A percentile compares a stretch with the other conserved stretches of the same genome.
phyloP scores from a whole-genome alignment of 2,113 vertebrate species.

The Hymenochirus boettgeri region DNA sequence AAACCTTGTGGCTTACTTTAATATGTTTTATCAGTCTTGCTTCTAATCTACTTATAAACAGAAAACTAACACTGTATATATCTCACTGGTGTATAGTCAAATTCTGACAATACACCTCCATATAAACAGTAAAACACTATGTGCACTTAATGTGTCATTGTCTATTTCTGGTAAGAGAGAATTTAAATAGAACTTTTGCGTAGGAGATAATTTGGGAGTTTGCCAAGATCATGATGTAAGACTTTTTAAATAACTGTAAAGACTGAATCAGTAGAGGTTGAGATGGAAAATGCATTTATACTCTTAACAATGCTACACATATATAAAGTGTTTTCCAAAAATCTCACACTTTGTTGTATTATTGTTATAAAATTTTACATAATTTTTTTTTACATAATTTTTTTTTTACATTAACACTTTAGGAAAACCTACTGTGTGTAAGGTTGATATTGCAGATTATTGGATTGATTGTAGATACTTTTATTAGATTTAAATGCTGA shows the following conservation, averaged over 20 bases:
- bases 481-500: too few species aligned
- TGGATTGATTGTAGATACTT: too few species aligned
- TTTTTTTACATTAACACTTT: too few species aligned
- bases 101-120: constrained; percentile 49
- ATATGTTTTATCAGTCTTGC: too few species aligned
- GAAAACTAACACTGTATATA: constrained; percentile 32
- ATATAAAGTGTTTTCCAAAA: too few species aligned
- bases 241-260: constrained; percentile 59
- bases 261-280: constrained; percentile 60
- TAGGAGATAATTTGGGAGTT: constrained; percentile 59
- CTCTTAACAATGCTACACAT: too few species aligned
- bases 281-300: constrained; percentile 38
- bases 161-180: constrained; percentile 65
- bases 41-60: neutral
- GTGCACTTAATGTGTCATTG: constrained; percentile 56
- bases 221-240: constrained; percentile 64
- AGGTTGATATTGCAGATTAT: too few species aligned
- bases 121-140: constrained; percentile 57
- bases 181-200: constrained; percentile 63
- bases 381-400: too few species aligned
- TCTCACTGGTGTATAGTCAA: constrained; percentile 49
- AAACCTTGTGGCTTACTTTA: too few species aligned
- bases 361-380: too few species aligned
- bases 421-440: too few species aligned
- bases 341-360: too few species aligned